Evolutionary conservation across 2,797 vertebrate genomes (phyloP), one percentile per base, ranked within the genome.

Genomic region (Rhinella marina): DNA sequence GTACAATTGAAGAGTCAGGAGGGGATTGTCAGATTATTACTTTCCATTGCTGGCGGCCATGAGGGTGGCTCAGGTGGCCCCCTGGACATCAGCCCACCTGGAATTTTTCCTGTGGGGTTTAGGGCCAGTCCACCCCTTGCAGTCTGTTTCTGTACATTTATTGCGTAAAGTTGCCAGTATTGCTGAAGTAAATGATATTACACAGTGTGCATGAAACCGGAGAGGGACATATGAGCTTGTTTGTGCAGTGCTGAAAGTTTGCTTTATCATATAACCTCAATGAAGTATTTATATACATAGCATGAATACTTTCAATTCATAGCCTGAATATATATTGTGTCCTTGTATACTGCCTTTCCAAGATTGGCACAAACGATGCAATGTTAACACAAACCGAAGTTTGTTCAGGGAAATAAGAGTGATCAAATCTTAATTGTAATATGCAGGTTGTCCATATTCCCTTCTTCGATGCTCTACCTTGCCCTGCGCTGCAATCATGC

Each of bases 201-300:
- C 10, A 52, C 32, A 19, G 27, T 70, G 50, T 32, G 48, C 61
- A n/a, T 64, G 86, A 76, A 76, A 82, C 80, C 4, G 1, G 21
- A 82, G 70, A 76, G 57, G 68, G 54, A 48, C 52, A 64, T 14
- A 52, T 29, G 48, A 54, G n/a, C 56, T 62, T 75, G 78, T 82
- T 76, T 87, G 79, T 76, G 86, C 77, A 77, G 76, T 61, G 9
- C 19, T 66, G 61, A 54, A 62, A 50, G 57, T n/a, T 27, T 82
- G 27, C 48, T 25, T 73, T 76, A 48, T 82, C 68, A 87, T 62
- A 82, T 50, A 87, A 56, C 21, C 59, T 62, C 70, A 75, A 54
- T 48, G 41, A 87, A 82, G 17, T 14, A 82, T 87, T 82, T 87
- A 50, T 75, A 79, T 82, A 76, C 78, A 87, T 87, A 32, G 25